Conservation (phyloP, 2,797 vertebrate species). For the Sebastes minor region DNA sequence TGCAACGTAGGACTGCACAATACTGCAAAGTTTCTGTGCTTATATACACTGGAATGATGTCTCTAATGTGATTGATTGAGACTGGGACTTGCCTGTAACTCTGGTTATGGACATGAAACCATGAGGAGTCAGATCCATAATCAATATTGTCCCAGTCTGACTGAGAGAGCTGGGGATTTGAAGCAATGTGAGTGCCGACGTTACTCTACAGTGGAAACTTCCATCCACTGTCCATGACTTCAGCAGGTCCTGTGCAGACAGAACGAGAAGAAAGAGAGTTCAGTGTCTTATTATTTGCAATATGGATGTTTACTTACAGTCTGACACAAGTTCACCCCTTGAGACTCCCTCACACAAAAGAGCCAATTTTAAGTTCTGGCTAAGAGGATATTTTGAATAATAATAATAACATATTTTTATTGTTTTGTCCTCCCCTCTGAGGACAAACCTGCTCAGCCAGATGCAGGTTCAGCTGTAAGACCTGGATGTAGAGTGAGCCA, state of each 20-base stretch:
- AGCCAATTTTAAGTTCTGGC: neutral
- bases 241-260: conserved; percentile 17
- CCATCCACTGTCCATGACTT: conserved; percentile 4
- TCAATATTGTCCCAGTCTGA: conserved; percentile 58
- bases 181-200: neutral
- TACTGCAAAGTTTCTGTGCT: neutral
- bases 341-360: neutral
- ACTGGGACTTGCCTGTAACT: neutral
- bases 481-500: conserved; percentile 11
- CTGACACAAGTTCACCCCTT: neutral
- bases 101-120: conserved; percentile 53
- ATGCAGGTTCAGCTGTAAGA: conserved; percentile 3
- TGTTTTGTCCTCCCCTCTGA: neutral
- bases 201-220: conserved; percentile 51
- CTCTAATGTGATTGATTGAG: neutral
- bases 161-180: conserved; percentile 19
- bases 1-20: neutral
- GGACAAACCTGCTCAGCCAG: neutral
- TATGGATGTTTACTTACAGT: neutral
- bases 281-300: conserved; percentile 3
- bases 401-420: neutral
- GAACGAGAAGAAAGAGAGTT: neutral
- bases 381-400: neutral
- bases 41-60: neutral
- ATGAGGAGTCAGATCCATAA: conserved; percentile 21